These are phyloP conservation scores for Trichogramma dendrolimi DNA, from an alignment of 2,888 invertebrate species.

Conservation along the genomic window DNA sequence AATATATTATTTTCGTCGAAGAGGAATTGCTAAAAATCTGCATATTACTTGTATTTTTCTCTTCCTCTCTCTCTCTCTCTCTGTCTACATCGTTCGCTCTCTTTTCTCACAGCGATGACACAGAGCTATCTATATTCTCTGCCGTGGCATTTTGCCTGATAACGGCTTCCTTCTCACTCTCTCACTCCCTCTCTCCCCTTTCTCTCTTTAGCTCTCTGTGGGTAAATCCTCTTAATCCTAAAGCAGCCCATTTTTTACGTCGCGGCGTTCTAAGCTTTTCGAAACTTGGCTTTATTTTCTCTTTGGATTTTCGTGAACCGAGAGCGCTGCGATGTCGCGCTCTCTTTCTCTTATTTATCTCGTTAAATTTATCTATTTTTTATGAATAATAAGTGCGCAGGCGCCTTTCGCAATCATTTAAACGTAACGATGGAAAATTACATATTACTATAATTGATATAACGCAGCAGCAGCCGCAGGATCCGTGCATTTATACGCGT, in stretches of 20 bases:
- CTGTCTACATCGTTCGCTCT: conserved; percentile 8
- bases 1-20: background rate
- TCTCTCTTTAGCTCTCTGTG: too few relatives aligned
- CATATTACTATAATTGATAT: too few relatives aligned
- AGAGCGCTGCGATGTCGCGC: too few relatives aligned
- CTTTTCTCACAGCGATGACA: conserved; percentile 10
- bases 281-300: conserved; percentile 29
- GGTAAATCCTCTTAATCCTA: conserved; percentile 36
- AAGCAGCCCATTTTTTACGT: conserved; percentile 33
- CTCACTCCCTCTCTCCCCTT: too few relatives aligned
- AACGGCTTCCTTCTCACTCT: conserved; percentile 21
- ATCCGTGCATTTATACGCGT: background rate
- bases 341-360: too few relatives aligned
- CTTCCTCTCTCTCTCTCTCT: conserved; percentile 12
- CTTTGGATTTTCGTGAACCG: conserved; percentile 1
- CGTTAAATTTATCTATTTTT: too few relatives aligned
- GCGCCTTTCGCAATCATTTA: background rate
- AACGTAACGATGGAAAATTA: background rate
- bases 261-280: conserved; percentile 28
- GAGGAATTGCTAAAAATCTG: background rate
- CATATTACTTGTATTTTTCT: too few relatives aligned
- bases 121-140: conserved; percentile 22
- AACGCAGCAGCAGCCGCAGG: background rate
- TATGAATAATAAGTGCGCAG: too few relatives aligned
- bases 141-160: conserved; percentile 31